These are phyloP conservation scores for Spodoptera exigua DNA, from an alignment of 2,888 invertebrate species.

Conservation along the genomic window DNA sequence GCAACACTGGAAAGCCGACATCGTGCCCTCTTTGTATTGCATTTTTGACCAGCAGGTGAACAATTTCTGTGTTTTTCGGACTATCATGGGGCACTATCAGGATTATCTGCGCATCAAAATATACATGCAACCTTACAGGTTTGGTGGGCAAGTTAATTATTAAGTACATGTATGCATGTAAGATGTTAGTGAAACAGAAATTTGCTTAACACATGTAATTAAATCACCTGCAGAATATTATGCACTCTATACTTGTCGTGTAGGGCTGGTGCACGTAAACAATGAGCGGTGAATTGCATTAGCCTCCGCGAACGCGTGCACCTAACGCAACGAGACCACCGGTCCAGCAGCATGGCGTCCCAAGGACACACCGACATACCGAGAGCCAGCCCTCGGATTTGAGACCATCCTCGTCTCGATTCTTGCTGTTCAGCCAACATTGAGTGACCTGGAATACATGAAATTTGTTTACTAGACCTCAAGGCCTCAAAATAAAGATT, in stretches of 20 bases:
- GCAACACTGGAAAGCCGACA: conserved; percentile 74
- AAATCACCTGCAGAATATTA: conserved; percentile 78
- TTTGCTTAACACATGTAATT: too few species aligned
- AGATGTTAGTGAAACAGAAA: too few species aligned
- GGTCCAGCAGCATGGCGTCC: conserved; percentile 79
- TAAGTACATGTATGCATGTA: too few species aligned
- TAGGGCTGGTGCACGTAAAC: conserved; percentile 77
- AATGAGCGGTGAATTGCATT: conserved; percentile 80
- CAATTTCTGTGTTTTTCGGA: conserved; percentile 69
- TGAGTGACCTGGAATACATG: conserved; percentile 74
- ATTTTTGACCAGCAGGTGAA: conserved; percentile 73
- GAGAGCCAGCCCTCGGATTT: conserved; percentile 78
- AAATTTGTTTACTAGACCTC: too few species aligned
- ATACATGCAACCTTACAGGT: too few species aligned
- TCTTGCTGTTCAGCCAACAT: conserved; percentile 84
- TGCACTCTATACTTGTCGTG: conserved; percentile 81
- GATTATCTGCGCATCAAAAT: conserved; percentile 68
- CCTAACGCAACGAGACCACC: conserved; percentile 78
- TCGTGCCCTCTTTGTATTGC: conserved; percentile 78
- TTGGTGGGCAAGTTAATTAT: too few species aligned
- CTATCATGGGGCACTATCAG: conserved; percentile 75
- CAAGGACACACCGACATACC: conserved; percentile 75
- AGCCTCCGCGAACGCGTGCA: conserved; percentile 72
- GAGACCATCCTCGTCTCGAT: conserved; percentile 70
- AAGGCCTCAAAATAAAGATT: too few species aligned